phyloP scores from a whole-genome alignment of 2,888 invertebrate genomes.

The Drosophila limbata region DNA sequence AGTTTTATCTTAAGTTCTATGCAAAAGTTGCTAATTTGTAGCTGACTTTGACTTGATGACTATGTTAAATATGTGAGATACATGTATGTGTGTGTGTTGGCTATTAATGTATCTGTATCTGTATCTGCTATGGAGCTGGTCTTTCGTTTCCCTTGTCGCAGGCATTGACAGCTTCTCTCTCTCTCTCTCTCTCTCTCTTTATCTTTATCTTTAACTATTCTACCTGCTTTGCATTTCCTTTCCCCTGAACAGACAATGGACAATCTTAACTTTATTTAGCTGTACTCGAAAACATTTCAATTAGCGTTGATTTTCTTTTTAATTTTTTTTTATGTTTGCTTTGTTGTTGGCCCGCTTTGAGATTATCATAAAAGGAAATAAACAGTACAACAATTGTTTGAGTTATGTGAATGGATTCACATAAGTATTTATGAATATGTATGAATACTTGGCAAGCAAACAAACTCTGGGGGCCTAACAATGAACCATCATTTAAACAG shows the following conservation, averaged over 20 bases:
- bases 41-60: conserved; percentile 14
- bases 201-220: conserved; percentile 4
- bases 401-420: conserved; percentile 36
- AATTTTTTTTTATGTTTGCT: conserved; percentile 1
- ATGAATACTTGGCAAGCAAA: conserved; percentile 18
- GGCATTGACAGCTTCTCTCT: conserved; percentile 9
- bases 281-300: conserved; percentile 57
- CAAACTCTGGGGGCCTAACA: conserved; percentile 8
- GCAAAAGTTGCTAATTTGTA: conserved; percentile 33
- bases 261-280: conserved; percentile 12
- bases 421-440: conserved; percentile 29
- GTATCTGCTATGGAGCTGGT: not conserved
- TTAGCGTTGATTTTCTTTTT: conserved; percentile 52
- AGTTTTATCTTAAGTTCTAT: conserved; percentile 21
- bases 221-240: conserved; percentile 2
- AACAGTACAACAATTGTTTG: conserved; percentile 45
- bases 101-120: conserved; percentile 12
- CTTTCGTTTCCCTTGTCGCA: conserved; percentile 36
- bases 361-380: conserved; percentile 51
- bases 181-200: not conserved
- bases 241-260: conserved; percentile 35
- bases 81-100: not conserved
- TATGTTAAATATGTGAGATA: conserved; percentile 8
- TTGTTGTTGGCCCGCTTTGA: conserved; percentile 25
- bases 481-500: conserved; percentile 18